Conservation (phyloP, 2,113 vertebrate species). For the Speoplatyrhinus poulsoni region DNA sequence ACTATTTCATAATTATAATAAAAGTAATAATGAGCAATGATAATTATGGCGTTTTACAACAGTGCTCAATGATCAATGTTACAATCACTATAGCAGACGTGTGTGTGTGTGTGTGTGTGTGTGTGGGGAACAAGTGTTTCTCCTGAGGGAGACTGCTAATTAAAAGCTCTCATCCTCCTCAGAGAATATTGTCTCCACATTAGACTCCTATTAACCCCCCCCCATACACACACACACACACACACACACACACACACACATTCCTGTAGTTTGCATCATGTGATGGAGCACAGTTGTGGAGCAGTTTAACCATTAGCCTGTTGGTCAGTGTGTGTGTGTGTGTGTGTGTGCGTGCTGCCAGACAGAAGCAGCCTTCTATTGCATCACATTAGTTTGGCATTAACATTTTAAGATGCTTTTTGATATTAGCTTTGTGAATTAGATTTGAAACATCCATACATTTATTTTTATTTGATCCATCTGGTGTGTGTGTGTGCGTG, state of each 20-base stretch:
- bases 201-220: background rate
- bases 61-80: background rate
- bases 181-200: constrained; percentile 8
- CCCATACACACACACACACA: background rate
- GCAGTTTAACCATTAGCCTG: background rate
- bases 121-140: constrained; percentile 2
- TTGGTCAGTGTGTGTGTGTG: no score
- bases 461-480: no score
- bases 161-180: constrained; percentile 3
- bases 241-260: background rate
- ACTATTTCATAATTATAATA: no score
- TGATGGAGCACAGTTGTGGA: background rate
- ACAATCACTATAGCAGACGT: background rate
- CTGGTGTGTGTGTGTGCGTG: background rate
- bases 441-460: no score
- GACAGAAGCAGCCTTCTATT: no score
- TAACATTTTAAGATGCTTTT: no score
- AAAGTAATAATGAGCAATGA: no score
- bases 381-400: no score
- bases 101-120: constrained; percentile 1
- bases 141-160: constrained; percentile 16
- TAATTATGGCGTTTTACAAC: no score
- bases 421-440: no score
- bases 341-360: no score
- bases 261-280: constrained; percentile 1